Evolutionary conservation across 2,888 invertebrate species (phyloP), one percentile per base, ranked within the genome.

Genomic region (Branchinecta sandiegonensis): DNA sequence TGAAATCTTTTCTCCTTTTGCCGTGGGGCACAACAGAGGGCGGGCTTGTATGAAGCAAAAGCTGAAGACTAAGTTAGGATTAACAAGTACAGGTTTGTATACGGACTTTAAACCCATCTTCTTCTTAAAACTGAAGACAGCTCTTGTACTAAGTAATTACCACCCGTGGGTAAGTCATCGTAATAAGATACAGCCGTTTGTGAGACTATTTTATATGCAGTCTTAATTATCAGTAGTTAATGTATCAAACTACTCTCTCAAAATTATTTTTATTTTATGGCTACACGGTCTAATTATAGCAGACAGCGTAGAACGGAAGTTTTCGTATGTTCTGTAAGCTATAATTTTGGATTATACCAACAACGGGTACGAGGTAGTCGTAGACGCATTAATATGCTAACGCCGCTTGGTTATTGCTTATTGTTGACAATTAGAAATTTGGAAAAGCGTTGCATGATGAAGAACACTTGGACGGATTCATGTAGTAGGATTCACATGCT

Each of bases 151-250:
- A 23, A 23, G 63, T 56, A 56, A 56, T 56, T 56, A 11, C 23
- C n/a, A 56, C n/a, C 23, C n/a, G 63, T 56, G 63, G n/a, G 23
- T 56, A 56, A 56, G n/a, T 56, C 23, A 10, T 56, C 63, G 63
- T 56, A 56, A 56, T 56, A 56, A 56, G 63, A 56, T 56, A 56
- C 63, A 56, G 63, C 63, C n/a, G 63, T 56, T n/a, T 56, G 63
- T 56, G 23, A 56, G 63, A n/a, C 23, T 17, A 23, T 56, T 56
- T 56, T 56, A 56, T 56, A 56, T 56, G n/a, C 63, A 56, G 23
- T 17, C 14, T 56, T 56, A 56, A 56, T 56, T 56, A 56, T 56
- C n/a, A 56, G 63, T 56, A 56, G 63, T 56, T 56, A 56, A 23
- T 56, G 23, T 56, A 56, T 56, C 63, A 56, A 56, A 56, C 14